phyloP scores from a whole-genome alignment of 2,113 vertebrate species.

The Oostethus manadensis region DNA sequence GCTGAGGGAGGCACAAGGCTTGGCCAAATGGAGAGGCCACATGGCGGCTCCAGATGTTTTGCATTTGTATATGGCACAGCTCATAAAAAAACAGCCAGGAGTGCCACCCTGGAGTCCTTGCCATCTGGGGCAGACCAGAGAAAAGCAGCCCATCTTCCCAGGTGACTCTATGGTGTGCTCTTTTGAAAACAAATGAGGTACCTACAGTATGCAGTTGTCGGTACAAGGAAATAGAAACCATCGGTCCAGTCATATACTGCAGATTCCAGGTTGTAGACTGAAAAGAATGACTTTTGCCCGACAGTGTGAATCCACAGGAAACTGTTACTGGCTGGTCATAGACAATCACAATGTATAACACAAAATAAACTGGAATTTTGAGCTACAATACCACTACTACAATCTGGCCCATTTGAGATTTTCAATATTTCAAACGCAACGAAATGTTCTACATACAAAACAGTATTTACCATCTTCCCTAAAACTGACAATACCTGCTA shows the following conservation, averaged over 20 bases:
- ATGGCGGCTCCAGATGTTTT: conserved; percentile 87
- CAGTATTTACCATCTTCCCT: background rate
- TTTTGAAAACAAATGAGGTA: conserved; percentile 39
- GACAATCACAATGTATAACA: too few species aligned
- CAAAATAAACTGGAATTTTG: too few species aligned
- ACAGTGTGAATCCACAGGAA: too few species aligned
- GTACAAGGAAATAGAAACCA: conserved; percentile 14
- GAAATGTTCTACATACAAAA: too few species aligned
- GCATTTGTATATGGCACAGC: conserved; percentile 73
- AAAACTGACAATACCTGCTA: background rate
- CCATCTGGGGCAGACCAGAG: conserved; percentile 73
- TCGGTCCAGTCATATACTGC: background rate
- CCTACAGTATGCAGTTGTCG: conserved; percentile 43
- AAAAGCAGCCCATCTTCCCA: conserved; percentile 56
- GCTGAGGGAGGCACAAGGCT: conserved; percentile 62
- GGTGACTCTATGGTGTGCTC: conserved; percentile 51
- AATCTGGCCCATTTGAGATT: too few species aligned
- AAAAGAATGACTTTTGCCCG: background rate
- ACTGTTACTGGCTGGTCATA: too few species aligned
- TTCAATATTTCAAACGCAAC: too few species aligned
- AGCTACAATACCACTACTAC: too few species aligned
- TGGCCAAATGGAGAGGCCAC: conserved; percentile 79
- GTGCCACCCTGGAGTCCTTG: conserved; percentile 65
- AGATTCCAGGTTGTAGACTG: too few species aligned
- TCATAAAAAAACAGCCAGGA: conserved; percentile 73